Conservation (phyloP, 2,888 invertebrate species). For the Ariolimax columbianus region DNA sequence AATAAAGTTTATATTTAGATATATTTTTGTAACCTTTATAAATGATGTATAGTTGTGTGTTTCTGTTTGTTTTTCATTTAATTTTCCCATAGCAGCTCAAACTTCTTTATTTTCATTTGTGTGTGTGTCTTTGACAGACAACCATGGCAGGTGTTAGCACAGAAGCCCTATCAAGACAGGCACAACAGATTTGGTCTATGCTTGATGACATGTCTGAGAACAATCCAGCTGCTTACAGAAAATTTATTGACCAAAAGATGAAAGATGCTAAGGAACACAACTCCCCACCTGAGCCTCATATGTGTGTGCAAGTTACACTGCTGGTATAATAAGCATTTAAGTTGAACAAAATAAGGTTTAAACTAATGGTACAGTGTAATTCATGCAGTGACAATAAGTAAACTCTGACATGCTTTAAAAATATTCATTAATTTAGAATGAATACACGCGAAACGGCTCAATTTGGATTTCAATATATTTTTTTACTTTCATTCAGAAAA, state of each 20-base stretch:
- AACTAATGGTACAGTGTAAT: background rate
- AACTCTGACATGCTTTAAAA: too few relatives aligned
- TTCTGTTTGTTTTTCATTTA: too few relatives aligned
- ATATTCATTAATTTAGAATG: too few relatives aligned
- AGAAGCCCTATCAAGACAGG: constrained; percentile 59
- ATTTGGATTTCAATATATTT: too few relatives aligned
- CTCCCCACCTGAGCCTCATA: constrained; percentile 73
- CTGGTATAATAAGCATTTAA: constrained; percentile 56
- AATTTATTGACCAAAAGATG: constrained; percentile 76
- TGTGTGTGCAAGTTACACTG: constrained; percentile 73
- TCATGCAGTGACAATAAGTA: too few relatives aligned
- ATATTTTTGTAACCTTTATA: too few relatives aligned
- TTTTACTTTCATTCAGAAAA: too few relatives aligned
- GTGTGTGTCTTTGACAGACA: background rate
- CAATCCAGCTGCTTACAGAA: constrained; percentile 71
- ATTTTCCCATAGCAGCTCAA: background rate
- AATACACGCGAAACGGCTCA: too few relatives aligned
- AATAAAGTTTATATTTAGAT: too few relatives aligned
- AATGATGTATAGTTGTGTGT: too few relatives aligned
- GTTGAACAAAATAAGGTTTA: background rate
- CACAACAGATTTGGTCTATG: constrained; percentile 77
- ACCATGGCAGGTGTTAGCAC: constrained; percentile 34
- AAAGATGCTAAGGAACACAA: constrained; percentile 70
- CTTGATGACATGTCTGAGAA: constrained; percentile 76
- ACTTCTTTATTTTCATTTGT: background rate